phyloP scores from a whole-genome alignment of 2,113 vertebrate genomes.

The Mandrillus leucophaeus region DNA sequence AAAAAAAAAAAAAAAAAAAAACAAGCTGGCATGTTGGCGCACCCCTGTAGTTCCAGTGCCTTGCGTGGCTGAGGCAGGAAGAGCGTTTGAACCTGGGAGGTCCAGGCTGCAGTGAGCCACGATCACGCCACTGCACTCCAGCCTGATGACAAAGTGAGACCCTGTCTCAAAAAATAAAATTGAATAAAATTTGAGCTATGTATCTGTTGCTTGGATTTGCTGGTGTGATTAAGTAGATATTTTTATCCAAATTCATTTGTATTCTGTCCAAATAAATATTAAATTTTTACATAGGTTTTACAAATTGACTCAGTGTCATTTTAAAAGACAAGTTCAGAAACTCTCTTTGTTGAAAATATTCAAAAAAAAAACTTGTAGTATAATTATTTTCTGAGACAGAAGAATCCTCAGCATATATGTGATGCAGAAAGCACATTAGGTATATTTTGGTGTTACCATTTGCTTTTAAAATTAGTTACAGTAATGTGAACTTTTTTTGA shows the following conservation, averaged over 20 bases:
- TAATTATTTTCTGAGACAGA: background rate
- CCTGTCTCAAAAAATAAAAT: background rate
- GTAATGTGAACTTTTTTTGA: background rate
- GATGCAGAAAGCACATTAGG: background rate
- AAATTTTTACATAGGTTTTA: background rate
- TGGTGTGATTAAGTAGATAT: background rate
- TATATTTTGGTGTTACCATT: background rate
- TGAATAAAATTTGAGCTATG: constrained; percentile 49
- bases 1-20: no score
- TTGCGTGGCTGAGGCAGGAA: no score
- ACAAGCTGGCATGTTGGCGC: no score
- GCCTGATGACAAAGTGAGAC: no score
- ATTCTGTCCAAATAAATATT: constrained; percentile 46
- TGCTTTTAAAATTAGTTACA: background rate
- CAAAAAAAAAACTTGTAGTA: background rate
- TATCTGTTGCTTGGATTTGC: background rate
- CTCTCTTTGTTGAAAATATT: background rate
- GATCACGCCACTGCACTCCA: no score
- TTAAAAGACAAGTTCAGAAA: constrained; percentile 34
- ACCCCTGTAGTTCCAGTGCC: no score
- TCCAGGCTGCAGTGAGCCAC: no score
- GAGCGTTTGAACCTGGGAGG: no score
- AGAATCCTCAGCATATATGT: background rate
- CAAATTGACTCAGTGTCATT: constrained; percentile 6
- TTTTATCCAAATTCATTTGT: constrained; percentile 29